These are phyloP conservation scores for Trematomus loennbergii DNA, from an alignment of 2,113 vertebrate genomes.

Conservation along the genomic window DNA sequence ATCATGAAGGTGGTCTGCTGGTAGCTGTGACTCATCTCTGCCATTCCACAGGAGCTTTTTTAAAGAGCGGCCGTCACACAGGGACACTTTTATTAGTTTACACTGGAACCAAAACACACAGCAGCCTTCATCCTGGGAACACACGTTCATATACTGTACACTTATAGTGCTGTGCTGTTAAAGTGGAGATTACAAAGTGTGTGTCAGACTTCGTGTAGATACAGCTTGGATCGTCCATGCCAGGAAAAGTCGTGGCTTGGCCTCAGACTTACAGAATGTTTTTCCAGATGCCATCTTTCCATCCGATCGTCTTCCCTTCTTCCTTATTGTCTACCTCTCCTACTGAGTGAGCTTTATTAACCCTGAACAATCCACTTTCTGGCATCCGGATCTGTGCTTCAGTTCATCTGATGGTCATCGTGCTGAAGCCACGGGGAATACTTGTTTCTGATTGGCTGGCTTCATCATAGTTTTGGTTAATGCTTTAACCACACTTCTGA, in stretches of 20 bases:
- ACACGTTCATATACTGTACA: not conserved
- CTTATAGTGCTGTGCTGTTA: not conserved
- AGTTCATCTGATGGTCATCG: not conserved
- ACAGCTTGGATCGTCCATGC: not conserved
- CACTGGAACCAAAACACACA: slow-evolving; percentile 23
- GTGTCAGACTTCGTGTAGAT: not conserved
- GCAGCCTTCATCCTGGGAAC: slow-evolving; percentile 2
- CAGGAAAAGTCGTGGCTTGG: slow-evolving; percentile 42
- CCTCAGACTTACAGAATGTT: slow-evolving; percentile 24
- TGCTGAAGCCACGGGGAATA: slow-evolving; percentile 17
- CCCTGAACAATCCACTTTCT: not conserved
- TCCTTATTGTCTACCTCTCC: not conserved
- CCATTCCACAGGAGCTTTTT: slow-evolving; percentile 70
- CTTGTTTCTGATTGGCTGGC: slow-evolving; percentile 31
- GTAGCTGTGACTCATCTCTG: slow-evolving; percentile 67
- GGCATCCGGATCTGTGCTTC: not conserved
- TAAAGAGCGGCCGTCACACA: slow-evolving; percentile 63
- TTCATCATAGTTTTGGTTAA: not conserved
- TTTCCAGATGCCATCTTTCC: slow-evolving; percentile 60
- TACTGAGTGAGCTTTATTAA: not conserved
- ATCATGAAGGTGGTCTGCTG: slow-evolving; percentile 56
- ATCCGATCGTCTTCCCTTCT: slow-evolving; percentile 14
- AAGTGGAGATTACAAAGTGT: slow-evolving; percentile 1
- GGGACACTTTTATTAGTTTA: slow-evolving; percentile 59
- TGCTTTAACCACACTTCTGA: not conserved